Evolutionary conservation across 2,888 invertebrate species (phyloP).

Genomic region (Drosophila emarginata): DNA sequence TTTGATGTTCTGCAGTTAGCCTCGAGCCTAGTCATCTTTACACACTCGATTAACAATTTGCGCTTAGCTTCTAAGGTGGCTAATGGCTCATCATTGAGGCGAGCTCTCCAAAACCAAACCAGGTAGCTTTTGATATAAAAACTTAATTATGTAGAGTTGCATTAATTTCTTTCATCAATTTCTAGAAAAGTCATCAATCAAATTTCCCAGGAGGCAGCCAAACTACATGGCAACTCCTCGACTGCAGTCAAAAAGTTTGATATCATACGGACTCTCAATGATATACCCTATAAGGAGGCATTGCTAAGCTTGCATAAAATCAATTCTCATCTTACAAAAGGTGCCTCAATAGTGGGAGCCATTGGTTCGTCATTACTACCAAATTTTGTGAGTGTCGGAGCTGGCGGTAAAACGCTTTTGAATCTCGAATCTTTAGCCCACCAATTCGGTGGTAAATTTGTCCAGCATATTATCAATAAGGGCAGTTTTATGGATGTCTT

Average conservation of each 20-base stretch:
- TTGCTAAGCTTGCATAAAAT: constrained; percentile 46
- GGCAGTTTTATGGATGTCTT: constrained; percentile 66
- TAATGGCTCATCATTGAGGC: constrained; percentile 61
- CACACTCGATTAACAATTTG: constrained; percentile 76
- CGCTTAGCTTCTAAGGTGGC: constrained; percentile 64
- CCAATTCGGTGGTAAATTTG: constrained; percentile 64
- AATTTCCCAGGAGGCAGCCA: constrained; percentile 50
- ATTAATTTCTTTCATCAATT: accelerated
- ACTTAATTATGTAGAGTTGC: too few relatives aligned
- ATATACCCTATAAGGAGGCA: constrained; percentile 74
- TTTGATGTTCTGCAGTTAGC: constrained; percentile 70
- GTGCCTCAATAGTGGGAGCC: constrained; percentile 27
- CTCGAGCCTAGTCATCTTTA: constrained; percentile 72
- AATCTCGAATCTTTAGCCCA: constrained; percentile 25
- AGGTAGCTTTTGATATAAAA: constrained; percentile 13
- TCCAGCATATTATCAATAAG: constrained; percentile 63
- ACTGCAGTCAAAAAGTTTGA: constrained; percentile 53
- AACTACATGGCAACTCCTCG: constrained; percentile 29
- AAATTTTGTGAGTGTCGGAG: constrained; percentile 29
- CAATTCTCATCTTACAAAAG: constrained; percentile 43
- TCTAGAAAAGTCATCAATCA: constrained; percentile 47
- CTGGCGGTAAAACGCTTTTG: constrained; percentile 23
- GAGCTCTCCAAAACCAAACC: constrained; percentile 58
- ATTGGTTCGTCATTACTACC: constrained; percentile 44
- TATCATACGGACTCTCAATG: constrained; percentile 76